Conservation (phyloP, 2,797 vertebrate species). For the Falco peregrinus region DNA sequence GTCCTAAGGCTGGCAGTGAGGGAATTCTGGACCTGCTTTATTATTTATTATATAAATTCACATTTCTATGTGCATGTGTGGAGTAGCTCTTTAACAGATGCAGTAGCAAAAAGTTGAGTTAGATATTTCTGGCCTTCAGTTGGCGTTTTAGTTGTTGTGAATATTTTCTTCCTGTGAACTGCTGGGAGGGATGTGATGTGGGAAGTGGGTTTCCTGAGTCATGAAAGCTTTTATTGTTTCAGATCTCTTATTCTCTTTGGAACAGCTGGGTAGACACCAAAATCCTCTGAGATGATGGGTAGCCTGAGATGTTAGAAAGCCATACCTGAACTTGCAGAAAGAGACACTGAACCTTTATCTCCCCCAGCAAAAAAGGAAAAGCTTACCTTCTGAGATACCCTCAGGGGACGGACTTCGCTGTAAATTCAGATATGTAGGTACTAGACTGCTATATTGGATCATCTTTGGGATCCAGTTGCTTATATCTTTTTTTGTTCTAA, state of each 20-base stretch:
- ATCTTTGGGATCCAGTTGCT: neutral
- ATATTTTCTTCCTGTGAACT: neutral
- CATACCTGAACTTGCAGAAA: neutral
- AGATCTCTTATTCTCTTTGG: neutral
- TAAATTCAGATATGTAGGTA: neutral
- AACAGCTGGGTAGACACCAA: neutral
- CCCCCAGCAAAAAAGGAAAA: neutral
- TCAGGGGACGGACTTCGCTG: neutral
- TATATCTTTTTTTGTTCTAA: neutral
- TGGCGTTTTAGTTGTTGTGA: neutral
- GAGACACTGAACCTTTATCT: neutral
- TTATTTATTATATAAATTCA: neutral
- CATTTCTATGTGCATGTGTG: neutral
- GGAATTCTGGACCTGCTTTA: neutral
- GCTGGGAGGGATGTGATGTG: neutral
- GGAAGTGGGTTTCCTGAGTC: neutral
- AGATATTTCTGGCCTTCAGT: neutral
- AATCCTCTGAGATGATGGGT: neutral
- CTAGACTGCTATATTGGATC: neutral
- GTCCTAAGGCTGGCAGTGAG: neutral
- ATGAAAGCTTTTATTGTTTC: neutral
- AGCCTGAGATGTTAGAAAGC: neutral
- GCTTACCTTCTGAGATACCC: neutral
- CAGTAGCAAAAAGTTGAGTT: neutral
- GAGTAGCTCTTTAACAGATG: neutral